Evolutionary conservation across 2,888 invertebrate species (phyloP).

Genomic region (Pherbina coryleti): DNA sequence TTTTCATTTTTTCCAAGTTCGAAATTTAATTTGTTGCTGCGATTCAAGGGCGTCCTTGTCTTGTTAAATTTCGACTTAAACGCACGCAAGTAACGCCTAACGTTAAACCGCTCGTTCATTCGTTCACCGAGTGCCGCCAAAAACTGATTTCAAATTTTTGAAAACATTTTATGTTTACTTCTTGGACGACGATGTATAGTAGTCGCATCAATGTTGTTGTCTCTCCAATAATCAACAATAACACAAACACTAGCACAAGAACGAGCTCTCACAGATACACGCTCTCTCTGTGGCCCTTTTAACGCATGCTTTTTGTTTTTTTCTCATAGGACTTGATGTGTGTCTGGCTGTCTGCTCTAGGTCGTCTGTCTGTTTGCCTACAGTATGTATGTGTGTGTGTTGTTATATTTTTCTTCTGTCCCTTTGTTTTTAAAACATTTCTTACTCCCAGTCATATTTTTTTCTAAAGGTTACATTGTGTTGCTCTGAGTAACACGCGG

Average conservation of each 20-base stretch:
- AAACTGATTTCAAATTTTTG: slow-evolving; percentile 65
- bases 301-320: slow-evolving; percentile 9
- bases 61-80: slow-evolving; percentile 23
- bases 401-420: neutral
- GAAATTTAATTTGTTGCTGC: slow-evolving; percentile 18
- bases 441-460: neutral
- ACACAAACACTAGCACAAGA: slow-evolving; percentile 15
- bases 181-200: slow-evolving; percentile 31
- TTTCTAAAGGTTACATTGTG: slow-evolving; percentile 4
- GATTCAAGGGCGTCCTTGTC: slow-evolving; percentile 28
- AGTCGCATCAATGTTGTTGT: slow-evolving; percentile 33
- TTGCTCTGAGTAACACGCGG: neutral
- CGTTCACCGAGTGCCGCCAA: slow-evolving; percentile 63
- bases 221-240: slow-evolving; percentile 45
- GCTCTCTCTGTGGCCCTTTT: neutral
- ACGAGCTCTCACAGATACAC: slow-evolving; percentile 3
- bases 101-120: slow-evolving; percentile 38
- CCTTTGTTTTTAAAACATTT: slow-evolving; percentile 9
- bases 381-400: neutral
- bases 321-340: neutral
- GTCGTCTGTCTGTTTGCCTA: neutral
- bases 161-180: slow-evolving; percentile 59
- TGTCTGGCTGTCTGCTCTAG: neutral
- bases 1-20: slow-evolving; percentile 26
- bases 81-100: slow-evolving; percentile 27